Conservation (phyloP, 2,113 vertebrate genomes). For the Elgaria multicarinata region DNA sequence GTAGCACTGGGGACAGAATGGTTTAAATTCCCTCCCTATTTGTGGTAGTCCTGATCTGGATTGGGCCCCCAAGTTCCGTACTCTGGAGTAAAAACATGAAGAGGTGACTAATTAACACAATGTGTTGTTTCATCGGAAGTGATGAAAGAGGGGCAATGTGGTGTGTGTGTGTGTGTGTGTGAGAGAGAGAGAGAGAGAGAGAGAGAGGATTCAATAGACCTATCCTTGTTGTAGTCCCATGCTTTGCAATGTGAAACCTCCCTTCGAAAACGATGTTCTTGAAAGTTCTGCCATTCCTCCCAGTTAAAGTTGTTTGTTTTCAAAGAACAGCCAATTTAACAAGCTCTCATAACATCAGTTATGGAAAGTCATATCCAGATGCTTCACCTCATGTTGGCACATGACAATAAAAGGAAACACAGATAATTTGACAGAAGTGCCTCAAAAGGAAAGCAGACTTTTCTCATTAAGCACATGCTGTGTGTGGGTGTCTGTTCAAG, state of each 20-base stretch:
- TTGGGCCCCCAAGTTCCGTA: too few relatives aligned
- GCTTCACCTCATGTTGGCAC: conserved; percentile 20
- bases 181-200: too few relatives aligned
- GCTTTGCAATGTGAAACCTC: background rate
- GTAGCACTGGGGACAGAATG: too few relatives aligned
- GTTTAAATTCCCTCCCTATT: too few relatives aligned
- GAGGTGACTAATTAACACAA: background rate
- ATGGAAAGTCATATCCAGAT: conserved; percentile 9
- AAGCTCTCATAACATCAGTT: background rate
- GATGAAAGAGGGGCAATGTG: too few relatives aligned
- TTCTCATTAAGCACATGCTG: conserved; percentile 12
- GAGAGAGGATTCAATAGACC: background rate
- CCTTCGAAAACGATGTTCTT: background rate
- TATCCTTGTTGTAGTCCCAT: background rate
- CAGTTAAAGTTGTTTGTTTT: conserved; percentile 5
- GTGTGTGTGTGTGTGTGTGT: background rate
- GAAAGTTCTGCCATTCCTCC: background rate
- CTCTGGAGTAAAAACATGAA: too few relatives aligned
- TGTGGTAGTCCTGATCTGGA: too few relatives aligned
- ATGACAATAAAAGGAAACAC: conserved; percentile 10
- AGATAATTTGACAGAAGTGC: conserved; percentile 17
- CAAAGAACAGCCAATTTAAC: background rate
- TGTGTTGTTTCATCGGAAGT: background rate
- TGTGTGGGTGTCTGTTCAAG: conserved; percentile 1
- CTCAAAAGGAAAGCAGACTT: conserved; percentile 18